Percentiles rank a stretch among this genome's conserved stretches.
phyloP scores from a whole-genome alignment of 1,140 invertebrate genomes.

The Heliconius himera region DNA sequence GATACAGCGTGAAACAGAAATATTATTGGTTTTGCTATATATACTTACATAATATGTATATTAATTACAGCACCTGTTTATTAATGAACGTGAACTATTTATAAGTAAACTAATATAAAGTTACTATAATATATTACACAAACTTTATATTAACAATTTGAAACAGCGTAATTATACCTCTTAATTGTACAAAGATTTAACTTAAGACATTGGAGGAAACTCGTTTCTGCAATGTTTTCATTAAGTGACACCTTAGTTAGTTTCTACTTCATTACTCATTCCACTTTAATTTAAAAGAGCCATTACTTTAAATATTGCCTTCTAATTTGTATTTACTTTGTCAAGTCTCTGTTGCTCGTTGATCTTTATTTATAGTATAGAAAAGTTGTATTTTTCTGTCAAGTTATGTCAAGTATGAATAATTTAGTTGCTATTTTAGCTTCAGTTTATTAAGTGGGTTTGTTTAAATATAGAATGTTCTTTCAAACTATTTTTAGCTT shows the following conservation, averaged over 20 bases:
- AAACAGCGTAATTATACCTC: background rate
- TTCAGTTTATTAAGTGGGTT: background rate
- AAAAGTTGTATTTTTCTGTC: background rate
- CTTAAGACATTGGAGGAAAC: slow-evolving; percentile 28
- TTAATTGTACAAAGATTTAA: slow-evolving; percentile 22
- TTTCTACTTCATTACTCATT: slow-evolving; percentile 38
- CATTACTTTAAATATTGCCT: slow-evolving; percentile 40
- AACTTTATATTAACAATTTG: slow-evolving; percentile 8
- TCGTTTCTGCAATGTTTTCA: slow-evolving; percentile 22
- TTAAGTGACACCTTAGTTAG: slow-evolving; percentile 35
- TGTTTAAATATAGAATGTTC: too few species aligned
- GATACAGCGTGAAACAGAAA: too few species aligned
- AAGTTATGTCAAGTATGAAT: background rate
- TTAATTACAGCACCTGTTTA: background rate
- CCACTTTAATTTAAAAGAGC: slow-evolving; percentile 39
- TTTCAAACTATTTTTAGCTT: too few species aligned
- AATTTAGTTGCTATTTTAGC: background rate
- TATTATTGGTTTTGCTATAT: too few species aligned
- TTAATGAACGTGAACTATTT: background rate
- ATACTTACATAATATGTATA: too few species aligned
- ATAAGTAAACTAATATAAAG: background rate
- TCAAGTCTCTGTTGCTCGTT: background rate
- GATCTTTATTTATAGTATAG: background rate
- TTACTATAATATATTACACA: background rate
- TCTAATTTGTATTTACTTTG: slow-evolving; percentile 48